Percentiles rank a stretch among this genome's conserved stretches.
Conservation (phyloP, 1,140 invertebrate species). For the Conus ventricosus region DNA sequence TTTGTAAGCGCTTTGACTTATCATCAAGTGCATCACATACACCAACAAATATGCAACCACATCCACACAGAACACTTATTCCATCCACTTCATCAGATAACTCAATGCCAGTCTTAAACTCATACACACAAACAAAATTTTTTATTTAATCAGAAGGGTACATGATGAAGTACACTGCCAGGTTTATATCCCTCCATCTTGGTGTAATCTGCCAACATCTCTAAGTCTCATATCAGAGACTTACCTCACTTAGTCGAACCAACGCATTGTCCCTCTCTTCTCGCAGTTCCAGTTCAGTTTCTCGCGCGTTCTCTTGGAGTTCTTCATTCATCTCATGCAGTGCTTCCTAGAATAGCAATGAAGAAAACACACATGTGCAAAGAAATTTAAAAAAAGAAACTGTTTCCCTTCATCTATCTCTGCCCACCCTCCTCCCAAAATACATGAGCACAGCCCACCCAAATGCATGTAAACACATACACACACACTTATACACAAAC, state of each 20-base stretch:
- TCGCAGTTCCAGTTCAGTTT: conserved; percentile 92
- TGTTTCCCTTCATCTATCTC: too few relatives aligned
- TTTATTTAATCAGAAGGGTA: too few relatives aligned
- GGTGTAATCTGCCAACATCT: too few relatives aligned
- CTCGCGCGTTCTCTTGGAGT: conserved; percentile 93
- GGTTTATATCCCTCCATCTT: too few relatives aligned
- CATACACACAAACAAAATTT: too few relatives aligned
- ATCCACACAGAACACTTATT: neutral
- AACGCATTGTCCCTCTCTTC: conserved; percentile 95
- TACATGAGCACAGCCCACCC: too few relatives aligned
- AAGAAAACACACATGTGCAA: neutral
- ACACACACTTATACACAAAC: too few relatives aligned
- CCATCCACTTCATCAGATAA: neutral
- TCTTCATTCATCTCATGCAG: conserved; percentile 85
- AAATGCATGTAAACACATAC: too few relatives aligned
- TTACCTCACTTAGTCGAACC: conserved; percentile 85
- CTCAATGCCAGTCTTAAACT: too few relatives aligned
- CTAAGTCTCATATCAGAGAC: neutral
- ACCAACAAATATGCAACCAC: neutral
- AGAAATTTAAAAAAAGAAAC: too few relatives aligned
- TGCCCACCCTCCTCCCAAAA: too few relatives aligned
- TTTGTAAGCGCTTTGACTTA: neutral
- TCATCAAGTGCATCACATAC: neutral
- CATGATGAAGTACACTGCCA: too few relatives aligned
- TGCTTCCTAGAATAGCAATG: conserved; percentile 74